These are phyloP conservation scores for Campaea margaritaria DNA, from an alignment of 2,888 invertebrate genomes.

Conservation along the genomic window DNA sequence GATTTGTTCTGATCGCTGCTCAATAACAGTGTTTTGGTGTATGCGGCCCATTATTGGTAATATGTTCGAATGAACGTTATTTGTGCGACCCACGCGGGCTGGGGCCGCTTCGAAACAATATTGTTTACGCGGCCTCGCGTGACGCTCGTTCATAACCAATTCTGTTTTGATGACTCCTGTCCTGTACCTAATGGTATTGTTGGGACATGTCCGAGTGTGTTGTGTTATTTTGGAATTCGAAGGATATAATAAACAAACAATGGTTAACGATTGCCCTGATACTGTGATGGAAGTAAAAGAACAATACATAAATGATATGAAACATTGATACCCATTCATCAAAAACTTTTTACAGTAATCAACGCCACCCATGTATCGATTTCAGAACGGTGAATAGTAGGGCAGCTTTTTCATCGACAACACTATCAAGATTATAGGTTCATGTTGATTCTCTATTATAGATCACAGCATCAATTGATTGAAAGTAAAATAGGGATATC, in stretches of 20 bases:
- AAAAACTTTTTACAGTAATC: too few species aligned
- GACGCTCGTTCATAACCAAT: conserved; percentile 72
- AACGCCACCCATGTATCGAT: too few species aligned
- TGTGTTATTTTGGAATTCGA: not conserved
- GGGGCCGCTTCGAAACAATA: conserved; percentile 47
- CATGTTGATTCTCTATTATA: too few species aligned
- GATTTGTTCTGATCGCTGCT: conserved; percentile 41
- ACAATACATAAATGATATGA: too few species aligned
- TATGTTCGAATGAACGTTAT: conserved; percentile 64
- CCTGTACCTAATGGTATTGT: conserved; percentile 75
- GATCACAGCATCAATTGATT: not conserved
- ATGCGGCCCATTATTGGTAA: conserved; percentile 59
- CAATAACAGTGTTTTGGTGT: conserved; percentile 55
- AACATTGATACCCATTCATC: too few species aligned
- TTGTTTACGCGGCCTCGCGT: conserved; percentile 56
- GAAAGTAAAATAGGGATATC: not conserved
- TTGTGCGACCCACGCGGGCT: conserved; percentile 48
- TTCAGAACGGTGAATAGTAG: too few species aligned
- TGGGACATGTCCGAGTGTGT: conserved; percentile 49
- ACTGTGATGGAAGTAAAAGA: too few species aligned
- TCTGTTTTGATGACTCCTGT: conserved; percentile 73
- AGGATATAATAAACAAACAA: not conserved
- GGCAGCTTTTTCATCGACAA: too few species aligned
- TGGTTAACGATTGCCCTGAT: too few species aligned
- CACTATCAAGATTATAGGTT: too few species aligned